Base-by-base conservation (phyloP, 2,797 vertebrate species). In the Acrocephalus scirpaceus region DNA sequence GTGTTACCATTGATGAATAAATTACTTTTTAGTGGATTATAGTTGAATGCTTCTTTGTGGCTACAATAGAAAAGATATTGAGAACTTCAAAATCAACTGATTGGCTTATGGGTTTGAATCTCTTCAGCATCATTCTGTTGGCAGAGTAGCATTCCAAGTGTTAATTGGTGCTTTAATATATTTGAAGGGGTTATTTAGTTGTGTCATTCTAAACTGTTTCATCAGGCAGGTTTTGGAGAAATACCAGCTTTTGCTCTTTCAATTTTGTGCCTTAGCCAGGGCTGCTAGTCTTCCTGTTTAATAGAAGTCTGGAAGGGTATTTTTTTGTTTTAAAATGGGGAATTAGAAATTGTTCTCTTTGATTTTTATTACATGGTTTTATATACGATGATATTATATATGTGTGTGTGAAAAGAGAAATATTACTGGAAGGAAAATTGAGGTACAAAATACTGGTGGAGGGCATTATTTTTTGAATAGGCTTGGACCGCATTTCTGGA, bases 321-420 rank as follows among this genome's bases (percentile, higher is more conserved):
- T 61, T 82, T 78, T 56, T 78, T 70, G 25, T 61, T 77, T 85
- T 42, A 2, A 70, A 72, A 65, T 44, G 20, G 10, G 22, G n/a
- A 69, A 51, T 75, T 85, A 11, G 3, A 67, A 42, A 42, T 79
- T 58, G 6, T 71, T 79, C 26, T 73, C 22, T 61, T 27, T 51
- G 7, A 30, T 57, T 78, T 88, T 71, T 53, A 20, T 71, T 53
- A 15, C 7, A 2, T 34, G 4, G 14, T 38, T 89, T 74, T 56
- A 5, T 34, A 5, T 17, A 38, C 0, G 0, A 20, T 60, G 25
- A 36, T 29, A 19, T 51, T 65, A 5, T 53, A 14, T 48, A 10
- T 21, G 2, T 26, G 13, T 23, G 38, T 38, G 38, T 67, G 36
- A 75, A 82, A 88, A 70, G 4, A 13, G 29, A 45, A 51, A 18